Conservation (phyloP, 1,140 invertebrate genomes). For the Macrobrachium rosenbergii region DNA sequence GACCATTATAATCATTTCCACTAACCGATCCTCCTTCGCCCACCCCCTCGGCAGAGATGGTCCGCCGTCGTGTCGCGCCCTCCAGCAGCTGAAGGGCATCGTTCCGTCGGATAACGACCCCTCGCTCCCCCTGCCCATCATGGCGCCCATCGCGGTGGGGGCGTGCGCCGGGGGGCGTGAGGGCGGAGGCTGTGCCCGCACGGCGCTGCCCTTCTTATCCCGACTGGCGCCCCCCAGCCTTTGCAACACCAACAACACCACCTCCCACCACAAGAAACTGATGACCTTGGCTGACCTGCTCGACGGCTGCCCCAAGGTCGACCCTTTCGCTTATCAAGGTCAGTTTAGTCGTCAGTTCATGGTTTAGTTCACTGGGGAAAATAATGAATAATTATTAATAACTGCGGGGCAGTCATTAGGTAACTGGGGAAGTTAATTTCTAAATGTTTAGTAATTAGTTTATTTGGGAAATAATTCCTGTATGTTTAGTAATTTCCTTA, state of each 20-base stretch:
- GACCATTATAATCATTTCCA: too few relatives aligned
- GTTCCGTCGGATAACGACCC: not conserved
- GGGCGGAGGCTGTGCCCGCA: not conserved
- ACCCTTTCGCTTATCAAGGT: conserved; percentile 8
- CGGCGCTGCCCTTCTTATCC: not conserved
- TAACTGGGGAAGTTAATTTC: too few relatives aligned
- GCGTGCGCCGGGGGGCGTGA: not conserved
- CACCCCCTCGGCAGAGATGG: not conserved
- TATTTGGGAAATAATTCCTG: too few relatives aligned
- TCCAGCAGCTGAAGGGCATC: conserved; percentile 2
- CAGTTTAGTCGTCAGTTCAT: not conserved
- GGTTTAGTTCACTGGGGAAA: too few relatives aligned
- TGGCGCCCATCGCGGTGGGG: not conserved
- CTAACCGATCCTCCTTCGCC: too few relatives aligned
- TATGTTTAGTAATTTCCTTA: too few relatives aligned
- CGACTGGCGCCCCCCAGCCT: too few relatives aligned
- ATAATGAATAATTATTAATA: too few relatives aligned
- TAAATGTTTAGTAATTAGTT: too few relatives aligned
- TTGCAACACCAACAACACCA: not conserved
- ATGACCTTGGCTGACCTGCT: conserved; percentile 13
- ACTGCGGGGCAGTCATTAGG: too few relatives aligned
- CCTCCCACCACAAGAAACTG: not conserved
- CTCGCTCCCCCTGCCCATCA: not conserved
- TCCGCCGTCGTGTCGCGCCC: not conserved
- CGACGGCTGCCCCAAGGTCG: conserved; percentile 10